These are phyloP conservation scores for Poeciliopsis gracilis DNA, from an alignment of 2,797 vertebrate species.

Conservation along the genomic window DNA sequence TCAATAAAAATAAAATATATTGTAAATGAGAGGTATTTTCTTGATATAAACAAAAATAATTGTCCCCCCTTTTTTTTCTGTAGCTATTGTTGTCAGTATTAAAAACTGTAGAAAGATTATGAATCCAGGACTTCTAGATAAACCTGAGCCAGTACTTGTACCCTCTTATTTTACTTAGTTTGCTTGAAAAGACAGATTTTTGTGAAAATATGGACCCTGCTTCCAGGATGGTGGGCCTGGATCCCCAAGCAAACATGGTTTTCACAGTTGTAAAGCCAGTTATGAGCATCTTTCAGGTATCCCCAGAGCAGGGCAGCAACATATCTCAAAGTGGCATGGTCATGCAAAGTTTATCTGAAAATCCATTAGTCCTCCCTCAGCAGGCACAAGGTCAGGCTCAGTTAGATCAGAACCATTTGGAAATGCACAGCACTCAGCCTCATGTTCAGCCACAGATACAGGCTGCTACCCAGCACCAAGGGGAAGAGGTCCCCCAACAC, in stretches of 20 bases:
- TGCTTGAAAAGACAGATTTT: conserved; percentile 7
- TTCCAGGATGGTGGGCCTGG: conserved; percentile 65
- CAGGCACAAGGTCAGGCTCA: conserved; percentile 55
- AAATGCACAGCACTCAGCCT: conserved; percentile 56
- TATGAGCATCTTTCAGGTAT: conserved; percentile 75
- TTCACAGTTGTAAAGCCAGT: conserved; percentile 77
- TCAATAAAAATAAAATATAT: conserved; percentile 3
- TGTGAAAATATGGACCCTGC: conserved; percentile 67
- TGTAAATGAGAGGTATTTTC: not conserved
- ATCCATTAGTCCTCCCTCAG: conserved; percentile 63
- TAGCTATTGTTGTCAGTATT: conserved; percentile 17
- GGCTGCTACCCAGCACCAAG: conserved; percentile 19
- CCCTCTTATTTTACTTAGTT: conserved; percentile 10
- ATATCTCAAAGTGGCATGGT: conserved; percentile 45
- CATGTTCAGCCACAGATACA: conserved; percentile 52
- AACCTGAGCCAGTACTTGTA: conserved; percentile 29
- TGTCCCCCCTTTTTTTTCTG: conserved; percentile 3
- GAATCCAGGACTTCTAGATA: conserved; percentile 17
- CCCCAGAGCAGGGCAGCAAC: conserved; percentile 61
- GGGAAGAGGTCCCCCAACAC: conserved; percentile 38
- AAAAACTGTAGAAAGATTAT: conserved; percentile 16
- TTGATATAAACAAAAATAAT: not conserved
- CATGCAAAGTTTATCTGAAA: conserved; percentile 67
- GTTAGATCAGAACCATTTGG: conserved; percentile 63
- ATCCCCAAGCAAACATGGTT: conserved; percentile 75